Base-by-base conservation (phyloP, 2,888 invertebrate species). In the Megastigmus dorsalis region DNA sequence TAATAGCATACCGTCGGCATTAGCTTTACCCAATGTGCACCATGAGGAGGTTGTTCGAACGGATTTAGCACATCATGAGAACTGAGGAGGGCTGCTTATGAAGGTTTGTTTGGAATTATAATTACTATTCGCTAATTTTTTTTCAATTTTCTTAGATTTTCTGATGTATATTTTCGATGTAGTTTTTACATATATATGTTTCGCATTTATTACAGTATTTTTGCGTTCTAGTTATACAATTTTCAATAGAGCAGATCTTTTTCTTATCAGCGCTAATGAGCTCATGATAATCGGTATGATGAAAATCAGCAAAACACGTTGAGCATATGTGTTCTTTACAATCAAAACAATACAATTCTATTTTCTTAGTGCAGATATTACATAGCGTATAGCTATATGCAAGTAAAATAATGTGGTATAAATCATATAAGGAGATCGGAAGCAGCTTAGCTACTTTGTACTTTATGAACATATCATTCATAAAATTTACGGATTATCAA, bases 261-360 rank as follows among this genome's bases (percentile, higher is more conserved):
- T 43, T 43, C 43, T 43, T 43, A 43, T 43, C 43, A 43, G 43
- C 10, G 10, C 43, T 43, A 43, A 43, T 43, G 43, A 43, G 43
- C 43, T 43, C n/a, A 43, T 43, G 15, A 43, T 43, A 43, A 6
- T 10, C 15, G 6, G n/a, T 43, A 43, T 43, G 43, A 43, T 43
- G 43, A 43, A 43, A 43, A 43, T n/a, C 43, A 43, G 43, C 15
- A 43, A n/a, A 43, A 43, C 43, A 43, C 43, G 43, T 43, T 43
- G 43, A 43, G 43, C n/a, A n/a, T 43, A 43, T 43, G 15, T 43
- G 43, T 43, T 43, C 43, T n/a, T 43, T 43, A 43, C n/a, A 43
- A 43, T 43, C n/a, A 43, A 43, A 43, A 10, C 6, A n/a, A 43
- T 43, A 43, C 43, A 13, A 43, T 43, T 43, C 15, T 43, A 43